Base-by-base conservation (phyloP, 2,888 invertebrate genomes). In the Ctena decussata region DNA sequence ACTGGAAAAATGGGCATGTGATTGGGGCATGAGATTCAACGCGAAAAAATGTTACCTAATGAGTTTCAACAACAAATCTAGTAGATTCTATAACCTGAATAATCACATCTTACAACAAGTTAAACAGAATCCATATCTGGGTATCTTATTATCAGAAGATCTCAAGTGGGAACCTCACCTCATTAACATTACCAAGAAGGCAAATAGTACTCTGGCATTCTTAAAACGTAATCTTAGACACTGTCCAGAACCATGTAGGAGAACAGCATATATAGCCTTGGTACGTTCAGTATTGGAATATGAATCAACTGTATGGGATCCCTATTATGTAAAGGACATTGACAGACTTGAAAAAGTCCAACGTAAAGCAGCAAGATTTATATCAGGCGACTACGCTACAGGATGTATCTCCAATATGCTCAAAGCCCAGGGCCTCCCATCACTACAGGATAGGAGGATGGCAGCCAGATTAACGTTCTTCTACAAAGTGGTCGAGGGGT, bases 11-110 rank as follows among this genome's bases (percentile, higher is more conserved):
- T 80, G 79, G 76, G 84, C 84, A 21, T 32, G 6, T n/a, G 69
- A 32, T 18, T 81, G 73, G 80, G 77, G 80, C n/a, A 81, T 77
- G 80, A 46, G 65, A 57, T 84, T 84, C 30, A 77, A 84, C 39
- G 57, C 77, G 8, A 71, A 78, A 39, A 84, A 84, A 44, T 80
- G 84, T 27, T 80, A 75, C 41, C 6, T 72, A 18, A 44, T 80
- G 53, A 70, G 71, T n/a, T 24, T 69, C 27, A 75, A 77, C 49
- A 76, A 39, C n/a, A 87, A 78, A 65, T n/a, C 32, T n/a, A n/a
- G 71, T n/a, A 53, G 77, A 30, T 80, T 86, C 30, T 80, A 86
- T 27, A 21, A 39, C 0, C 72, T 86, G 0, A 30, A 65, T 49
- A 46, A 71, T 21, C 35, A 65, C 8, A 83, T 80, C 5, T 70